A percentile compares a stretch with the other conserved stretches of the same genome.
Conservation (phyloP, 2,113 vertebrate species). For the Equus quagga region DNA sequence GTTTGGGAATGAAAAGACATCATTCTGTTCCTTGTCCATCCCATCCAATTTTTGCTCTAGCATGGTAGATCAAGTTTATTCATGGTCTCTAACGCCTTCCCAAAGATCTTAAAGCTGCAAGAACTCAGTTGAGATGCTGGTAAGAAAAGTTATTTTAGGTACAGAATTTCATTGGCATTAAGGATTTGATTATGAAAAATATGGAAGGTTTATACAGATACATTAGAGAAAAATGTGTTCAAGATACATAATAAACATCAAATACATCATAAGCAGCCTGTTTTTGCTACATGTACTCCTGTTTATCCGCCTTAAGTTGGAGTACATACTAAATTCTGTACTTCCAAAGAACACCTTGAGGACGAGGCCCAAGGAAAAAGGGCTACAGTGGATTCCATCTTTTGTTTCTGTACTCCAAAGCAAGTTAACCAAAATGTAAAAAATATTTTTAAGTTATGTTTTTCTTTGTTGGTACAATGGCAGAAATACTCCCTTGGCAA, state of each 20-base stretch:
- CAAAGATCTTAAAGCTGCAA: background rate
- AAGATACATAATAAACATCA: background rate
- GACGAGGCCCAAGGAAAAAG: background rate
- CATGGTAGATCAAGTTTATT: background rate
- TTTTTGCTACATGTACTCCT: background rate
- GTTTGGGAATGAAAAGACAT: background rate
- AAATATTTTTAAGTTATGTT: background rate
- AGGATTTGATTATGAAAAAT: background rate
- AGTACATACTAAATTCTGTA: background rate
- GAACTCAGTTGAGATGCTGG: background rate
- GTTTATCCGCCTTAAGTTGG: background rate
- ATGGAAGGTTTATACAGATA: background rate
- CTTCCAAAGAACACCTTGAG: background rate
- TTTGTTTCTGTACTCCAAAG: background rate
- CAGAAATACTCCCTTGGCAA: background rate
- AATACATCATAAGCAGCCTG: background rate
- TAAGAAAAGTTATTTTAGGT: background rate
- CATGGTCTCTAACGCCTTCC: background rate
- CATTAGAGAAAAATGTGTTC: slow-evolving; percentile 16
- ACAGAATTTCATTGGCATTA: background rate
- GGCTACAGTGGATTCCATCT: background rate
- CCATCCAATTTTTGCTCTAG: background rate
- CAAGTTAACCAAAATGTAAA: slow-evolving; percentile 40
- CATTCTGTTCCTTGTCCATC: background rate
- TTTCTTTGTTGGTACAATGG: slow-evolving; percentile 7